These are phyloP conservation scores for Drosophila kanapiae DNA, from an alignment of 1,140 invertebrate genomes.

Conservation along the genomic window DNA sequence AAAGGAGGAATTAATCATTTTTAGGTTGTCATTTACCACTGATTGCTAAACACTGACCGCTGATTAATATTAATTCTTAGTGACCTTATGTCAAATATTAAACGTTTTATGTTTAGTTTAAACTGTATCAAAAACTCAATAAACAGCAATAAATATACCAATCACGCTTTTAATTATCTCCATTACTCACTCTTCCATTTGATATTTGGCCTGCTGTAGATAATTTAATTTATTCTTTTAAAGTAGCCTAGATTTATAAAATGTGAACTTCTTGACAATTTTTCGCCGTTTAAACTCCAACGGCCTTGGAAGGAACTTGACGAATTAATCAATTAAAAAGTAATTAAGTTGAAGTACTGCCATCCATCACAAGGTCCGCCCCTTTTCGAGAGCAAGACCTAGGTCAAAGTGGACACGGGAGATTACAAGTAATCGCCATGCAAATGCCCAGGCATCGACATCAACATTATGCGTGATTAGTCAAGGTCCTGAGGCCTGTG, in stretches of 20 bases:
- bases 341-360: constrained; percentile 52
- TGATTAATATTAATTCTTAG: background rate
- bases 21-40: background rate
- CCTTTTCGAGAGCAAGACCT: constrained; percentile 14
- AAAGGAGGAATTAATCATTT: background rate
- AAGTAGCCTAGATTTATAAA: background rate
- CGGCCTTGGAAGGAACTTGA: constrained; percentile 7
- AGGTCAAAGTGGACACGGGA: constrained; percentile 35
- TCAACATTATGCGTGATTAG: constrained; percentile 67
- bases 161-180: background rate
- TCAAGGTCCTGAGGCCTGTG: constrained; percentile 26
- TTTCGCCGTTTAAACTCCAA: background rate
- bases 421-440: constrained; percentile 63
- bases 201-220: no score
- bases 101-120: background rate
- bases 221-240: background rate
- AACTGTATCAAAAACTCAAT: background rate
- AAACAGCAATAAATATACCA: background rate
- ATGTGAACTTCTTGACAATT: background rate
- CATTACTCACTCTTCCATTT: background rate
- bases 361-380: constrained; percentile 13
- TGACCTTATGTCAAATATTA: background rate
- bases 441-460: constrained; percentile 45
- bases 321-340: constrained; percentile 65
- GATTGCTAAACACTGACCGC: background rate